Evolutionary conservation across 2,888 invertebrate species (phyloP), one percentile per base, ranked within the genome.

Genomic region (Drosophila mimetica): DNA sequence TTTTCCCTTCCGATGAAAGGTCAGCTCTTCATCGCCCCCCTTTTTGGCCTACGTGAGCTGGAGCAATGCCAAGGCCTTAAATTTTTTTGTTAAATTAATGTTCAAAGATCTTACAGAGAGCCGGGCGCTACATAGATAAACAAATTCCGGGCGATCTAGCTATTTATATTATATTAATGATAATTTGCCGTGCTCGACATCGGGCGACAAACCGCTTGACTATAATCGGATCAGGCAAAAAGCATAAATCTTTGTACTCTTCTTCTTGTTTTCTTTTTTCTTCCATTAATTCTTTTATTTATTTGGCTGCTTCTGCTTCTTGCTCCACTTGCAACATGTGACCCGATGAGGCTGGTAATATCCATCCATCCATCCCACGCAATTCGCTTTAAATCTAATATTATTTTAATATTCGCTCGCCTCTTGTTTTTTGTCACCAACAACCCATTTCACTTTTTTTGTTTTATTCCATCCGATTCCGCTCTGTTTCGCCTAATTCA

Each of bases 101-200:
- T 55, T 52, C 18, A 53, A 55, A 53, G 53, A 64, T 63, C 42
- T 52, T 57, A 60, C 51, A 60, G 14, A 65, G 64, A 18, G 50
- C 57, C 50, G 50, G 47, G 39, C 36, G 53, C 46, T 54, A 30
- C 30, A 30, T 30, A 44, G 46, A 69, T 58, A 53, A 64, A 70
- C 52, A 76, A 48, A 76, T 74, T 67, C 64, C 78, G 55, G 58
- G 63, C 83, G 73, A 84, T 86, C 83, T 82, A 75, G 71, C 86
- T 87, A 79, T 79, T 79, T 84, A 77, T 86, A 85, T 79, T 84
- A 77, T 86, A 85, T 84, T 87, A 86, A 88, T 84, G 80, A 78
- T 86, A 88, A 86, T 88, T 86, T 86, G 73, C 78, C 84, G 77
- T 78, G 86, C 74, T 74, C 74, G 75, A 75, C 77, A 77, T 83